These are phyloP conservation scores for Xiphorhynchus erythropygius DNA, from an alignment of 2,797 vertebrate species.

Conservation along the genomic window DNA sequence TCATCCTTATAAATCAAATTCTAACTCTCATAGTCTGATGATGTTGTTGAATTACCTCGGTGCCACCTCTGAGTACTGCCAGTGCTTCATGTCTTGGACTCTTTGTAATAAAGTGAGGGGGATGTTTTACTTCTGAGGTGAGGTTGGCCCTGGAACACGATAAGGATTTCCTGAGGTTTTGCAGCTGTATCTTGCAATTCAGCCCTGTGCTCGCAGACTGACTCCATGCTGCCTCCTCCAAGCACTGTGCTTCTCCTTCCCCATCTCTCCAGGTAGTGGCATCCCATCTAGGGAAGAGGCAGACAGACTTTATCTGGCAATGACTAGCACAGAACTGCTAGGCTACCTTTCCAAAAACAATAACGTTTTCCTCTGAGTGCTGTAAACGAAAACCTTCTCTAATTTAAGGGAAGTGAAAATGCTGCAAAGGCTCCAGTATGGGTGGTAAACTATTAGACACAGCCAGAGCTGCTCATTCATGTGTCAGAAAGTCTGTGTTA, in stretches of 20 bases:
- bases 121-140: conserved; percentile 3
- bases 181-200: background rate
- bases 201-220: background rate
- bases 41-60: conserved; percentile 57
- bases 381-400: background rate
- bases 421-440: background rate
- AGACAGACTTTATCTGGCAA: background rate
- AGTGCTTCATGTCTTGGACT: background rate
- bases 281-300: background rate
- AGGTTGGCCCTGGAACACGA: conserved; percentile 4
- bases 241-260: background rate
- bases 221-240: background rate
- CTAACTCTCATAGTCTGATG: conserved; percentile 30
- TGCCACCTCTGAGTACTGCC: conserved; percentile 41
- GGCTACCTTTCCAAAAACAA: background rate
- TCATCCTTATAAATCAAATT: conserved; percentile 75
- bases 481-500: background rate
- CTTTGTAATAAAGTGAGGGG: background rate
- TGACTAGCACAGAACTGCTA: background rate
- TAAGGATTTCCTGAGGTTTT: conserved; percentile 40
- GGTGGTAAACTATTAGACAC: background rate
- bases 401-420: background rate
- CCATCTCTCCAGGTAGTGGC: background rate
- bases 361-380: background rate
- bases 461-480: background rate